Evolutionary conservation across 2,888 invertebrate species (phyloP).

Genomic region (Cheilosia scutellata): DNA sequence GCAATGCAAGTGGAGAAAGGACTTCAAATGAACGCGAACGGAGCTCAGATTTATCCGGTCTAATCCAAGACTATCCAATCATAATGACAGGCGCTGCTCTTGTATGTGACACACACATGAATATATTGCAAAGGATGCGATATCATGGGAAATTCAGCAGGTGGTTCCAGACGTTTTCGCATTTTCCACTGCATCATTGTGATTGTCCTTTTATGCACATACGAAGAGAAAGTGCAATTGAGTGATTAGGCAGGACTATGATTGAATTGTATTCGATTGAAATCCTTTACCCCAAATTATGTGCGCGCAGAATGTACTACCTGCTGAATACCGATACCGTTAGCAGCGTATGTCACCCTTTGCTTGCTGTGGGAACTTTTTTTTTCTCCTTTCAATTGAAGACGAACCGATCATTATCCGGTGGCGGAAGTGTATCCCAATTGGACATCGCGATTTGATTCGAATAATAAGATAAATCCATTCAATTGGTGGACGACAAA

Average conservation of each 20-base stretch:
- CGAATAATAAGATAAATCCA: conserved; percentile 54
- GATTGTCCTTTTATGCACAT: conserved; percentile 73
- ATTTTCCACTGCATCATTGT: conserved; percentile 68
- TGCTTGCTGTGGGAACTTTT: conserved; percentile 61
- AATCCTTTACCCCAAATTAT: conserved; percentile 52
- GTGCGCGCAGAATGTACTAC: conserved; percentile 29
- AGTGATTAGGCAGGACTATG: conserved; percentile 56
- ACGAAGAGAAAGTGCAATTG: conserved; percentile 56
- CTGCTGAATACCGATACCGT: conserved; percentile 65
- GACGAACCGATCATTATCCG: conserved; percentile 58
- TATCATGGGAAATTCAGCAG: conserved; percentile 75
- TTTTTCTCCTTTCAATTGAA: not conserved
- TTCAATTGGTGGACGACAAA: conserved; percentile 56
- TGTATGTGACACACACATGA: conserved; percentile 41
- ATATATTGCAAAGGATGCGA: conserved; percentile 14
- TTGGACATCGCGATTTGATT: conserved; percentile 70
- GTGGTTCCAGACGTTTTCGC: conserved; percentile 51
- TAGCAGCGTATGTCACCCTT: conserved; percentile 62
- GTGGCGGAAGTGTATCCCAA: conserved; percentile 67
- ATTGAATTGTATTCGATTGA: conserved; percentile 20
- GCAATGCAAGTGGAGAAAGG: conserved; percentile 57
- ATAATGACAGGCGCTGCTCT: conserved; percentile 63
- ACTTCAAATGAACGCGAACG: conserved; percentile 71
- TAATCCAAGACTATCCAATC: conserved; percentile 76
- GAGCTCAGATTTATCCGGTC: conserved; percentile 69